Conservation (phyloP, 2,797 vertebrate species). For the Coregonus ussuriensis region DNA sequence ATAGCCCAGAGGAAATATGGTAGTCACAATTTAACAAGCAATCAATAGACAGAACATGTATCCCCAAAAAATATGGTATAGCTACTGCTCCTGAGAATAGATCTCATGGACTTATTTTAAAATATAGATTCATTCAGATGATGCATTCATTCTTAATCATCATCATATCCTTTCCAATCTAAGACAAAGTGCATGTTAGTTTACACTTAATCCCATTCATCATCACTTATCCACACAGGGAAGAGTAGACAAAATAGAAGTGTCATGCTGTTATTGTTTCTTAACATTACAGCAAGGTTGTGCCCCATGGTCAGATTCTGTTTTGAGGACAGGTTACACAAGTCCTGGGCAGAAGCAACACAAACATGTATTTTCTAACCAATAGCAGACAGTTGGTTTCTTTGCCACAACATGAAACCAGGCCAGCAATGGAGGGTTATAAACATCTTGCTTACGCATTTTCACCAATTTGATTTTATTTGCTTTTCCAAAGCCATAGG, state of each 20-base stretch:
- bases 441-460: neutral
- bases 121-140: neutral
- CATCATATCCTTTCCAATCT: neutral
- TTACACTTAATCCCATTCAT: neutral
- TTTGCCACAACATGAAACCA: neutral
- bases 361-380: neutral
- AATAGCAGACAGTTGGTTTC: neutral
- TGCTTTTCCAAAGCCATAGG: neutral
- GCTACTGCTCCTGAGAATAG: neutral
- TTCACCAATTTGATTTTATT: neutral
- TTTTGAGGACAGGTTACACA: neutral
- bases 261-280: neutral
- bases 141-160: no score
- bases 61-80: neutral
- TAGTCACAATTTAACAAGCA: neutral
- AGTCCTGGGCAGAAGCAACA: neutral
- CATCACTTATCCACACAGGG: neutral
- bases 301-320: neutral
- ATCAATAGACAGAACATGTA: neutral
- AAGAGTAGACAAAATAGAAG: neutral
- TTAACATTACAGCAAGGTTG: neutral
- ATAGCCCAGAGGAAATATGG: neutral
- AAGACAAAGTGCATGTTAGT: neutral
- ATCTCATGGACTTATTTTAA: neutral
- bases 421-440: neutral